Base-by-base conservation (phyloP, 1,140 invertebrate species). In the Ceratina australensis region DNA sequence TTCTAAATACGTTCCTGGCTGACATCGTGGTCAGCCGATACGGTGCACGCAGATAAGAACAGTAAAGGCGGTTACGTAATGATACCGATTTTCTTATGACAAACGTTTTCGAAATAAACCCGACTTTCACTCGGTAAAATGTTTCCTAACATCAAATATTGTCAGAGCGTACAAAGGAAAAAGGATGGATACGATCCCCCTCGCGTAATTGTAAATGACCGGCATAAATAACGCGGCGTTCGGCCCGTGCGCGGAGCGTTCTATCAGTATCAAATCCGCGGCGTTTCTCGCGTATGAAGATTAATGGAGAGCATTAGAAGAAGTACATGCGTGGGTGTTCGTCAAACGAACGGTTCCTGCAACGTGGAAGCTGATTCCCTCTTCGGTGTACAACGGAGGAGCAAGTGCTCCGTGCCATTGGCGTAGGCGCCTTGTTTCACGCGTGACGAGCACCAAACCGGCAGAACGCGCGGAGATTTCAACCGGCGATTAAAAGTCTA, bases 321-420 rank as follows among this genome's bases (percentile, higher is more conserved):
- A 20, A 3, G 33, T 42, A 42, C 33, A 26, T 61, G n/a, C 16
- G 66, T 66, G 76, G 67, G 52, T 66, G 80, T 79, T 74, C 56
- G 76, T 68, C 76, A 72, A 69, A 71, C 65, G 54, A 82, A 75
- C 66, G 71, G 76, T 67, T 73, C 67, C 76, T 76, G 56, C 68
- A 68, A 79, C 26, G 66, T 60, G 71, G 68, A 33, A 63, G 65
- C 18, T 8, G 66, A 65, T 82, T 82, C 66, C 20, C 20, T 47
- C 49, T 13, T 42, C 24, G n/a, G 26, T 47, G 5, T 42, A 42
- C 8, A n/a, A 42, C 33, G 5, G 33, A 42, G 33, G 33, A 50
- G 8, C 75, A 65, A 63, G 77, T 75, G 77, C n/a, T 54, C 15
- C 16, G 57, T 22, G n/a, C 28, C 75, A 83, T 26, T 33, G 67